phyloP scores from a whole-genome alignment of 2,888 invertebrate genomes.

The Philhelius pedissequus region DNA sequence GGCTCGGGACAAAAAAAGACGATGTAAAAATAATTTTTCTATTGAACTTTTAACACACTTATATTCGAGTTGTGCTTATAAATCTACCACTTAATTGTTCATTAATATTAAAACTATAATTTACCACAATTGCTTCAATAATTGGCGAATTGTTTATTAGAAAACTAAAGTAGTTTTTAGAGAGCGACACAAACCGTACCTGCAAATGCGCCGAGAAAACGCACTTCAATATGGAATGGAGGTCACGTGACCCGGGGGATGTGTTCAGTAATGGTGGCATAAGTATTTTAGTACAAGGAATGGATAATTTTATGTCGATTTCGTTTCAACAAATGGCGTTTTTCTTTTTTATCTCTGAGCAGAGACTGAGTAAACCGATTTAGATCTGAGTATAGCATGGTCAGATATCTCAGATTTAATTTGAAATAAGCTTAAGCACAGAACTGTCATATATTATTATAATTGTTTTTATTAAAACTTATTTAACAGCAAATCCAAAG shows the following conservation, averaged over 20 bases:
- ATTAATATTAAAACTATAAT: conserved; percentile 59
- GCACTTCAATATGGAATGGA: conserved; percentile 75
- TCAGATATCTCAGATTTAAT: too few species aligned
- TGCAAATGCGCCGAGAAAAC: conserved; percentile 77
- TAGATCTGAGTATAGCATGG: too few species aligned
- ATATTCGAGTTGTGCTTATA: conserved; percentile 1
- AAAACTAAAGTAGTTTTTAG: conserved; percentile 59
- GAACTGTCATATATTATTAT: too few species aligned
- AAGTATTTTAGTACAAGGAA: conserved; percentile 16
- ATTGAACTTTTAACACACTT: conserved; percentile 42
- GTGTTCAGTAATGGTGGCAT: conserved; percentile 32
- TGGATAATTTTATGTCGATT: conserved; percentile 51
- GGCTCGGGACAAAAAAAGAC: conserved; percentile 24
- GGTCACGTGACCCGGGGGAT: conserved; percentile 69
- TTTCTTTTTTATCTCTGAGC: too few species aligned
- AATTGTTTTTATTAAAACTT: too few species aligned
- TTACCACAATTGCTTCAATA: conserved; percentile 64
- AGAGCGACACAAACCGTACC: conserved; percentile 70
- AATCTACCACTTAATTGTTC: conserved; percentile 55
- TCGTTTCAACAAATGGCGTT: too few species aligned
- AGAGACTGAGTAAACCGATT: too few species aligned
- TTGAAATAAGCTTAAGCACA: too few species aligned
- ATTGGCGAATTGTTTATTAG: conserved; percentile 59
- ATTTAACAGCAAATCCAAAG: too few species aligned
- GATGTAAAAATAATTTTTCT: background rate